These are phyloP conservation scores for Pristis pectinata DNA, from an alignment of 2,797 vertebrate species.

Conservation along the genomic window DNA sequence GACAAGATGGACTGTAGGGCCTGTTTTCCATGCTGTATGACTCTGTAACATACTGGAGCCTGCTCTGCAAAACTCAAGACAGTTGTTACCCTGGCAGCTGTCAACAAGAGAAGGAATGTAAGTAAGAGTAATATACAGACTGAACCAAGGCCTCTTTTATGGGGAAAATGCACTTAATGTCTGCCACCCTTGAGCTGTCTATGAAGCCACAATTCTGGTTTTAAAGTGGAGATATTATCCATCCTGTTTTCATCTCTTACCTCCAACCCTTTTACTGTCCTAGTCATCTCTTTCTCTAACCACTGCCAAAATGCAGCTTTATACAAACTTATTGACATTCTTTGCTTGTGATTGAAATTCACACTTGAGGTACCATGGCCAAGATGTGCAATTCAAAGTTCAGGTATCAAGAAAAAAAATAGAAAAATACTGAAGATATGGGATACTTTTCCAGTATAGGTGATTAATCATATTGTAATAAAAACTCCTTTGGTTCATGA, in stretches of 20 bases:
- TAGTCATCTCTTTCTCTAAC: neutral
- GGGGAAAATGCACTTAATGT: neutral
- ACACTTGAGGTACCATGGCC: neutral
- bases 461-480: too few species aligned
- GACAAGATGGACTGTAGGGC: too few species aligned
- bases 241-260: neutral
- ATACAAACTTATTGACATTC: neutral
- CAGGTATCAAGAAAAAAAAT: neutral
- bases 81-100: neutral
- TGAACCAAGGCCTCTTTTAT: neutral
- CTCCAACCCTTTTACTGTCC: neutral
- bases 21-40: too few species aligned
- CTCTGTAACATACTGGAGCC: neutral
- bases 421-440: too few species aligned
- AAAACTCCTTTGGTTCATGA: too few species aligned
- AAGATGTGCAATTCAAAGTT: neutral
- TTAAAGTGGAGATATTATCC: neutral
- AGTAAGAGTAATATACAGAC: too few species aligned
- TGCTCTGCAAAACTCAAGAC: neutral
- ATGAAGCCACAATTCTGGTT: neutral
- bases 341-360: neutral
- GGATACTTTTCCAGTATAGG: too few species aligned
- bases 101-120: neutral
- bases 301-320: neutral
- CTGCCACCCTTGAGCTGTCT: neutral